Evolutionary conservation across 2,888 invertebrate genomes (phyloP), one percentile per base, ranked within the genome.

Genomic region (Chrysolina oricalcia): DNA sequence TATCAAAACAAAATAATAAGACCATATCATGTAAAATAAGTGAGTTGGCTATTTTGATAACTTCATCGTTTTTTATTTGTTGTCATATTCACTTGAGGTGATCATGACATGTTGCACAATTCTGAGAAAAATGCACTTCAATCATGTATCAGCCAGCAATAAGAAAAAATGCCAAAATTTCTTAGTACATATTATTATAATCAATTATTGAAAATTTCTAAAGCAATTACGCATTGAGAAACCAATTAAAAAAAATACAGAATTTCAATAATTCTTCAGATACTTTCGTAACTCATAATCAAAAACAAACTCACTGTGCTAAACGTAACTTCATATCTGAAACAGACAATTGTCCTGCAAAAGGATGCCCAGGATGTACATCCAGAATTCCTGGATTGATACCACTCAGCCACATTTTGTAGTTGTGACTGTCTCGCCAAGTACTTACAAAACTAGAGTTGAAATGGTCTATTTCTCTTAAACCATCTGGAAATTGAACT

Each of bases 291-390:
- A 48, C 17, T 48, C 3, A 23, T 13, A 56, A 56, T 56, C 41
- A 10, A 40, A 75, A 64, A 41, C 4, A 43, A 41, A 92, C 95
- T 93, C 90, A 97, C 97, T 97, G 97, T n/a, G 97, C 93, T 78
- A 97, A 91, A 85, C 96, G 92, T 5, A 97, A 89, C 87, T 96
- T 97, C 94, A 99, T 97, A 89, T 99, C 99, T 68, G 96, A 93
- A 21, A 98, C 96, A 17, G 97, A 97, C 13, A 98, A 89, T 83
- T 98, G 97, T 0, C 99, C 98, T 68, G 97, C 95, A 89, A 96
- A 98, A 0, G 98, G 97, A 90, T 99, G 99, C 15, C 96, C 95
- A 4, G 95, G 93, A 74, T 92, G 91, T n/a, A 94, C 90, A 81
- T 91, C 91, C 76, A 94, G 90, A 81, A 96, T 93, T 43, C 93